These are phyloP conservation scores for Zalophus californianus DNA, from an alignment of 2,797 vertebrate genomes.

Conservation along the genomic window DNA sequence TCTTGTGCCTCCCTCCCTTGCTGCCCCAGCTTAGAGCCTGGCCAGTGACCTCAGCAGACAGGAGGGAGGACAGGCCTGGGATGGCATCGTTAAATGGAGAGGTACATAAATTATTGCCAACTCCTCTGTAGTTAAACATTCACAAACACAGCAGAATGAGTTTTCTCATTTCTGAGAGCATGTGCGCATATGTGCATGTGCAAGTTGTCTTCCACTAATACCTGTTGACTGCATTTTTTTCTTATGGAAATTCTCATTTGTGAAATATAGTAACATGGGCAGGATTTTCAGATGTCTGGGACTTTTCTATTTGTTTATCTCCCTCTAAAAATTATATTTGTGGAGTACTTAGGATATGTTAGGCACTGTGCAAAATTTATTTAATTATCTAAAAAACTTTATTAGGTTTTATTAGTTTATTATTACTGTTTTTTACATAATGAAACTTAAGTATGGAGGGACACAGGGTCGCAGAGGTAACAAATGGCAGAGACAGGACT, in stretches of 20 bases:
- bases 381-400: not conserved
- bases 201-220: not conserved
- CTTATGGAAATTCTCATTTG: slow-evolving; percentile 33
- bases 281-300: not conserved
- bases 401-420: not conserved
- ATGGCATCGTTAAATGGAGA: not conserved
- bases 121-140: not conserved
- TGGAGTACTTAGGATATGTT: not conserved
- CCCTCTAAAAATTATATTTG: not conserved
- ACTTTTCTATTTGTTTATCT: not conserved
- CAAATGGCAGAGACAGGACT: not conserved
- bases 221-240: not conserved
- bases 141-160: not conserved
- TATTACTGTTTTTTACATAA: not conserved
- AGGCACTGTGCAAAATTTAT: not conserved
- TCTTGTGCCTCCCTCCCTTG: not conserved
- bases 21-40: not conserved
- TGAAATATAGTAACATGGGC: not conserved
- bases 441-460: not conserved
- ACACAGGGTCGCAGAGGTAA: not conserved
- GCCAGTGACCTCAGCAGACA: not conserved
- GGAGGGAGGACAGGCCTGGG: not conserved
- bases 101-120: not conserved
- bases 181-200: not conserved
- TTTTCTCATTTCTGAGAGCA: not conserved